phyloP scores from a whole-genome alignment of 2,113 vertebrate genomes.

The Propithecus coquereli region DNA sequence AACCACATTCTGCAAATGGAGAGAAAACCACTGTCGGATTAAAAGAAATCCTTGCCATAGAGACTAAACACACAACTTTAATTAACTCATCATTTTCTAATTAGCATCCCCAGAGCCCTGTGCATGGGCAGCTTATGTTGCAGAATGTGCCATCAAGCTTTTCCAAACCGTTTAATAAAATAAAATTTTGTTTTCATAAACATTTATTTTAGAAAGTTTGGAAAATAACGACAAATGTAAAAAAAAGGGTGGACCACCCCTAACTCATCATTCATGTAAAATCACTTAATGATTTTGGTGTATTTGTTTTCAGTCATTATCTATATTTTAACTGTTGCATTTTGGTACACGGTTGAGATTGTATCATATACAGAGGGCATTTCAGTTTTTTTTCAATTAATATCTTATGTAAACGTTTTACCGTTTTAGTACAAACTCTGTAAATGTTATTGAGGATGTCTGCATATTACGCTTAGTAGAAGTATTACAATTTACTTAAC shows the following conservation, averaged over 20 bases:
- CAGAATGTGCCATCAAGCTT: slow-evolving; percentile 40
- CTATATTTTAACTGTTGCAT: background rate
- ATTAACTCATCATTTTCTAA: slow-evolving; percentile 77
- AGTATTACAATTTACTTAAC: background rate
- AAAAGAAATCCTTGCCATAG: slow-evolving; percentile 66
- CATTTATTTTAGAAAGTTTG: slow-evolving; percentile 16
- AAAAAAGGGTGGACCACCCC: background rate
- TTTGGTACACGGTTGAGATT: background rate
- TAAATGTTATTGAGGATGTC: background rate
- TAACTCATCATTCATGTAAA: background rate
- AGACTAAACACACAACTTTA: slow-evolving; percentile 70
- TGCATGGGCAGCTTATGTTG: slow-evolving; percentile 39
- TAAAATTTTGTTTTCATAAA: slow-evolving; percentile 45
- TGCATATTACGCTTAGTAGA: background rate
- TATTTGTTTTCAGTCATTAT: background rate
- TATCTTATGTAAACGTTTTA: background rate
- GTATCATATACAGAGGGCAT: background rate
- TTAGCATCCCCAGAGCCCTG: slow-evolving; percentile 57
- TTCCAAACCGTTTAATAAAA: slow-evolving; percentile 47
- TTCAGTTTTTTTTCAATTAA: background rate
- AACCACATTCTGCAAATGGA: slow-evolving; percentile 66
- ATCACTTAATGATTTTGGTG: background rate
- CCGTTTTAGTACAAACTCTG: background rate
- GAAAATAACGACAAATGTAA: background rate
- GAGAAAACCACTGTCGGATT: slow-evolving; percentile 65